Base-by-base conservation (phyloP, 2,797 vertebrate species). In the Coregonus ussuriensis region DNA sequence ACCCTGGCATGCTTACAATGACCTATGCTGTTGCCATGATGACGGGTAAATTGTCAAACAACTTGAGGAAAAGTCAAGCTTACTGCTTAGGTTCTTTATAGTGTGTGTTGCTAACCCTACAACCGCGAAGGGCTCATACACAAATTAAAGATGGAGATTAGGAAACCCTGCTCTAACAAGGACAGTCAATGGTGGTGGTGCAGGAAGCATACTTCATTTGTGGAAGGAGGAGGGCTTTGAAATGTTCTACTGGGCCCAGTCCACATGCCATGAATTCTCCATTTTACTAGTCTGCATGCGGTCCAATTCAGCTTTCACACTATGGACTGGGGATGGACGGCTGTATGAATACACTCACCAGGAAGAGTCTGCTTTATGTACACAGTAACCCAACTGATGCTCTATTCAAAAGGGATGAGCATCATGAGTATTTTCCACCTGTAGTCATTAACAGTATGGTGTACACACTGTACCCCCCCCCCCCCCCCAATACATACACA, bases 251-350 rank as follows among this genome's bases (percentile, higher is more conserved):
- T 63, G 56, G 72, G 72, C n/a, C 54, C 56, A n/a, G 18, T 63
- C 33, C 72, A 74, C 31, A 74, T 59, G 54, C 72, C 54, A 21
- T 33, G 71, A 59, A 73, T 73, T 73, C 72, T 74, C 54, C 3
- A 41, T 74, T 41, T 63, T 63, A 74, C 56, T 74, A 15, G 56
- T 74, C 72, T 59, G 18, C 52, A 11, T 59, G 21, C 37, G 37
- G 29, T 62, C 35, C 53, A 62, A 31, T 15, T 35, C 33, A 25
- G 54, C 33, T 62, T 62, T 74, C 72, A 62, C 25, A 7, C 16
- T 37, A 35, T 37, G 54, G 53, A 72, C 53, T 29, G n/a, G 9
- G 69, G n/a, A 71, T 14, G 25, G 70, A 56, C 18, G 35, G 71
- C 53, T 35, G 18, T 33, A 59, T 35, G 9, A n/a, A 18, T 35